Evolutionary conservation across 2,888 invertebrate species (phyloP).

Genomic region (Campoplex nolae): DNA sequence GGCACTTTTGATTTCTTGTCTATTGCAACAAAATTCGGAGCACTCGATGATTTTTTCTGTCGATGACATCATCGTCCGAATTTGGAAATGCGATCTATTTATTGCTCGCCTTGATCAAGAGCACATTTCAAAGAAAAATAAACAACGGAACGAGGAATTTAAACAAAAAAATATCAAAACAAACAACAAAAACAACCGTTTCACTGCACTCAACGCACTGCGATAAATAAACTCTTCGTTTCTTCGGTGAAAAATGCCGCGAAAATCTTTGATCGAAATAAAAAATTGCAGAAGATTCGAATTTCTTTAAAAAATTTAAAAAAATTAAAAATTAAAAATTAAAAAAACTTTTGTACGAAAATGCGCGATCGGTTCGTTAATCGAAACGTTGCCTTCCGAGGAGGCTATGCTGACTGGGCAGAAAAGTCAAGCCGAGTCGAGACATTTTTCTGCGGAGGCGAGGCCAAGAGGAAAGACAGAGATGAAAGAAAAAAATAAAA

Average conservation of each 20-base stretch:
- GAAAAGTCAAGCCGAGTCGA: conserved; percentile 22
- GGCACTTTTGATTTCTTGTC: conserved; percentile 20
- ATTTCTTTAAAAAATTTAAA: not conserved
- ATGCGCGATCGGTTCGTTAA: conserved; percentile 12
- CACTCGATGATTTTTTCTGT: conserved; percentile 1
- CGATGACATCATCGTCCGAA: conserved; percentile 27
- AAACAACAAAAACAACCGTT: conserved; percentile 11
- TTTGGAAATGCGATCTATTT: conserved; percentile 6
- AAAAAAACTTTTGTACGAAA: conserved; percentile 1
- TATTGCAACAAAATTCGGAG: conserved; percentile 22
- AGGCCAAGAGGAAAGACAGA: conserved; percentile 4
- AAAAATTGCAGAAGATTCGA: not conserved
- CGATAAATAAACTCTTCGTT: not conserved
- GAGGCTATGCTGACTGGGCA: conserved; percentile 53
- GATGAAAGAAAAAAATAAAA: conserved; percentile 7
- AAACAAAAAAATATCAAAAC: not conserved
- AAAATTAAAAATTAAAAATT: not conserved
- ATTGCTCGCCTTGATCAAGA: not conserved
- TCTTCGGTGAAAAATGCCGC: not conserved
- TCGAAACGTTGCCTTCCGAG: conserved; percentile 30
- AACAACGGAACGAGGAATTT: not conserved
- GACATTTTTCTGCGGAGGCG: conserved; percentile 35
- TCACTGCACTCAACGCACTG: not conserved
- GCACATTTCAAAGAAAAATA: not conserved
- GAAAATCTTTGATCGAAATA: not conserved